A percentile compares a stretch with the other conserved stretches of the same genome.
phyloP scores from a whole-genome alignment of 2,797 vertebrate species.

The Choloepus didactylus region DNA sequence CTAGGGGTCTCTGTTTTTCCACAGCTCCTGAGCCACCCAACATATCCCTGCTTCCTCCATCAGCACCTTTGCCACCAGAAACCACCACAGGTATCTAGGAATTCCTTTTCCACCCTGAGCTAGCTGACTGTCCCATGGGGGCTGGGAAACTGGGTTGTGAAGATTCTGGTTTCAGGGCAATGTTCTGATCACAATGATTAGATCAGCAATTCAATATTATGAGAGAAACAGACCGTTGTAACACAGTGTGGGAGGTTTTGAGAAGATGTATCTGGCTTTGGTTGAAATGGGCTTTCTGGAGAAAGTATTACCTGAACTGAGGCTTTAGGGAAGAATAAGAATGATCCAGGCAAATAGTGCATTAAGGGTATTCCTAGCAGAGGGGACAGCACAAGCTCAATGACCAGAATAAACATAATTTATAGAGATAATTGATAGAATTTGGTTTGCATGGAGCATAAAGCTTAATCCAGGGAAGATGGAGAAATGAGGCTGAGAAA shows the following conservation, averaged over 20 bases:
- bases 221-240: background rate
- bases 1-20: background rate
- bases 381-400: background rate
- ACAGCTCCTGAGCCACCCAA: constrained; percentile 43
- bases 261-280: background rate
- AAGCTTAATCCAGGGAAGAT: background rate
- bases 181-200: background rate
- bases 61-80: constrained; percentile 18
- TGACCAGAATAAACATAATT: background rate
- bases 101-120: background rate
- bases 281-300: background rate
- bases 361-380: background rate
- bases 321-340: background rate
- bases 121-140: background rate
- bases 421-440: background rate
- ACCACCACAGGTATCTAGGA: constrained; percentile 69
- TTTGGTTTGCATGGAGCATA: background rate
- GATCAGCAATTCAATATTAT: background rate
- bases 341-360: background rate
- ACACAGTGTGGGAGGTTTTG: background rate
- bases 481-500: background rate
- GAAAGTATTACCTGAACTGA: background rate
- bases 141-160: background rate
- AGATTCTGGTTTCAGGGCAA: background rate
- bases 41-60: background rate